Evolutionary conservation across 2,797 vertebrate genomes (phyloP), one percentile per base, ranked within the genome.

Genomic region (Hypotaenidia philippensis): DNA sequence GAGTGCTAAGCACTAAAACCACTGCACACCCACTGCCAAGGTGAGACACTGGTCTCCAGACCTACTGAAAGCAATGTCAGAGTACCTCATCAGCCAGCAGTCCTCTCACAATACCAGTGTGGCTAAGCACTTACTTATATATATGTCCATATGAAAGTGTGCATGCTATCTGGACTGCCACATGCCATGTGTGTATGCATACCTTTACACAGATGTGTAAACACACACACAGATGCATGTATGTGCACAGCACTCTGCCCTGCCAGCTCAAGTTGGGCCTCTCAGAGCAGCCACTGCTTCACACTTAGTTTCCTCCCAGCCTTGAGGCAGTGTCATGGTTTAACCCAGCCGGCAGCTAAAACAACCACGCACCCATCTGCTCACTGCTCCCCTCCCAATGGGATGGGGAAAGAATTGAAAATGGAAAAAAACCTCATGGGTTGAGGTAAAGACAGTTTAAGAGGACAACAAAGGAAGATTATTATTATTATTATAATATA

Each of bases 121-220:
- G 36, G 36, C 36, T 36, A 36, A 19, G 17, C 23, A 25, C 26
- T 66, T 55, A 25, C 26, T 66, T 55, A n/a, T n/a, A 11, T 13
- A 31, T 4, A 3, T 3, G 31, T 11, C 13, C 38, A 6, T 26
- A 8, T n/a, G 53, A 36, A 56, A 34, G 21, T 6, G 40, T 1
- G 22, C 13, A 9, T 8, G 1, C 29, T 36, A 8, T 22, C 45
- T 18, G 32, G 27, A 32, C 36, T 10, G 38, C 31, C 59, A 40
- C 5, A 3, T 6, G 9, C 20, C 45, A 38, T 17, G 10, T 27
- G 8, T 1, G 0, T 23, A 21, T 6, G 8, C 25, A 21, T 6
- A 8, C 25, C 31, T 45, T 31, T 40, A 29, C 15, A 31, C 21
- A 57, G 17, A 21, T 6, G 11, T 6, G 6, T 36, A 36, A 36